Evolutionary conservation across 2,797 vertebrate genomes (phyloP).

Genomic region (Heliangelus exortis): DNA sequence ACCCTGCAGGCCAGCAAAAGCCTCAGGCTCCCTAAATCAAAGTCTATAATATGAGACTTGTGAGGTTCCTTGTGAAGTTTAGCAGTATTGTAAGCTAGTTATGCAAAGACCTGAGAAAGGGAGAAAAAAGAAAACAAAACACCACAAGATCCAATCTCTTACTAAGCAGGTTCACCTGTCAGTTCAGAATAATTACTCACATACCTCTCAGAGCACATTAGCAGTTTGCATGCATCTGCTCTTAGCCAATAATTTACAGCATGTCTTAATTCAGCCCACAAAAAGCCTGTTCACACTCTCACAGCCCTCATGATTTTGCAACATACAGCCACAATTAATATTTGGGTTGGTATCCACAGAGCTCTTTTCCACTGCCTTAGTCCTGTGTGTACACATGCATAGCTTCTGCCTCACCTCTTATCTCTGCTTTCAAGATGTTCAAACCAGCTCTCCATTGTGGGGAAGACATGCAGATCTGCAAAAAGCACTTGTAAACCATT

Average conservation of each 20-base stretch:
- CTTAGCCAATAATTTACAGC: background rate
- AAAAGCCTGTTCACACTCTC: background rate
- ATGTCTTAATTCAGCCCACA: background rate
- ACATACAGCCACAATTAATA: background rate
- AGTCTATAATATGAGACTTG: background rate
- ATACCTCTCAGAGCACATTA: background rate
- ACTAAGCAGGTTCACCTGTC: background rate
- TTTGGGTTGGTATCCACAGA: background rate
- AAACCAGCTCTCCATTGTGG: background rate
- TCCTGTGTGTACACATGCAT: background rate
- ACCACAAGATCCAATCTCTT: background rate
- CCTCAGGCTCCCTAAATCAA: background rate
- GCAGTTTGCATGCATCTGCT: background rate
- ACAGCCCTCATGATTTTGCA: background rate
- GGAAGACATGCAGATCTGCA: background rate
- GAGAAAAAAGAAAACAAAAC: fast-evolving
- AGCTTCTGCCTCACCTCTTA: background rate
- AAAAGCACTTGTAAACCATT: background rate
- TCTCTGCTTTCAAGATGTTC: background rate
- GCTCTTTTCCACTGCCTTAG: background rate
- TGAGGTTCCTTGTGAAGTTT: background rate
- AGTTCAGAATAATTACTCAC: background rate
- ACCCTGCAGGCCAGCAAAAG: background rate
- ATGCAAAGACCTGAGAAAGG: background rate
- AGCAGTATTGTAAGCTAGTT: background rate